Evolutionary conservation across 2,888 invertebrate genomes (phyloP).

Genomic region (Cybosia mesomella): DNA sequence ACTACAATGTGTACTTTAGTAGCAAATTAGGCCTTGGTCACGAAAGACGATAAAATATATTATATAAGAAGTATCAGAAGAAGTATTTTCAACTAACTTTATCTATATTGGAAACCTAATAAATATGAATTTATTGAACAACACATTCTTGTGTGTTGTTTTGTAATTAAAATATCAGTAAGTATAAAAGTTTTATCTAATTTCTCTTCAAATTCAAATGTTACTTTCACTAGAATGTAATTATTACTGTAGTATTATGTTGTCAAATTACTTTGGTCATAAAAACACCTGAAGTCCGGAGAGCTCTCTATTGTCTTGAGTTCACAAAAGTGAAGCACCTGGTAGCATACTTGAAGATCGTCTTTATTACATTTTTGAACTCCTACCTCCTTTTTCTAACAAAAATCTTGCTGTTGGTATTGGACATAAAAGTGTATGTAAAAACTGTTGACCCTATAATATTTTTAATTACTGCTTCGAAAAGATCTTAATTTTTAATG

Average conservation of each 20-base stretch:
- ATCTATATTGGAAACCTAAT: no score
- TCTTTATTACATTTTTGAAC: slow-evolving; percentile 27
- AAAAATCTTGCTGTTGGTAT: slow-evolving; percentile 3
- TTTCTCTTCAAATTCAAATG: neutral
- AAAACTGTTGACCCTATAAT: neutral
- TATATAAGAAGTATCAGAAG: no score
- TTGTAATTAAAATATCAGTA: no score
- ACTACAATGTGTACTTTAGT: neutral
- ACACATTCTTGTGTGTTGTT: no score
- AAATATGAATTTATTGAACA: neutral
- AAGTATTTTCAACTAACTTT: no score
- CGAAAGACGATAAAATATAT: no score
- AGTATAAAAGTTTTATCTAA: neutral
- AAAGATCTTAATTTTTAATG: no score
- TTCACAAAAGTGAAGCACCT: slow-evolving; percentile 22
- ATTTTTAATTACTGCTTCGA: neutral
- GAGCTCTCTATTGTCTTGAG: slow-evolving; percentile 16
- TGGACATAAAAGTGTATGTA: neutral
- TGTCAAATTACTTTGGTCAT: slow-evolving; percentile 23
- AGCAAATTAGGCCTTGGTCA: neutral
- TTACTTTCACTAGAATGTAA: neutral
- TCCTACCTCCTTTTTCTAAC: slow-evolving; percentile 1
- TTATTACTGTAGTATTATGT: slow-evolving; percentile 5
- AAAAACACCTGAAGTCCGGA: slow-evolving; percentile 23
- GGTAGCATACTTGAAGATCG: slow-evolving; percentile 22